Base-by-base conservation (phyloP, 2,888 invertebrate genomes). In the Agriopis leucophaearia region DNA sequence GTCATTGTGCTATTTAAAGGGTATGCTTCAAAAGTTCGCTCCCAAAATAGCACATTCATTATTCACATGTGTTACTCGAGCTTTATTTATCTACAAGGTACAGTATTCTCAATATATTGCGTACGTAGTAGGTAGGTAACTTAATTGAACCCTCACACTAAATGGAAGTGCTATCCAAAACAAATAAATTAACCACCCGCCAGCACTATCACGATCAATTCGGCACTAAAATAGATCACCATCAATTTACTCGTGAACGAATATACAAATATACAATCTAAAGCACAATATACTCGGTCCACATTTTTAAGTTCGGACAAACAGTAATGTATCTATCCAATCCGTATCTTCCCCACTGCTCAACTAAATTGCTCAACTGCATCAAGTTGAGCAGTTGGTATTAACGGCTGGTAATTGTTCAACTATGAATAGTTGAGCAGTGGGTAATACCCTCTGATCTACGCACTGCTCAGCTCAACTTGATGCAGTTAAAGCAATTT, bases 211-310 rank as follows among this genome's bases (percentile, higher is more conserved):
- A 35, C 74, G 58, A 67, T 61, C 64, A 64, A 69, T 71, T 72
- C 65, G 57, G 35, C 67, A 56, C 59, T 71, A 18, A 71, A 72
- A 69, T 70, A 61, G 63, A 71, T 71, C 72, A 48, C 51, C 36
- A 27, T 58, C 66, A 42, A 66, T 69, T 60, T 44, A 16, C 59
- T 38, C 36, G 51, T 48, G 35, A 57, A 44, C 50, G 27, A 62
- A 27, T 52, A 13, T 27, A 27, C 4, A 27, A 27, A 27, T 27
- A 27, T 27, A 27, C 27, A 27, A 27, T 2, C 27, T 27, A 27
- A 27, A 27, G 27, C 27, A 27, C 27, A 27, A 3, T 27, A 27
- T 27, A 27, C 1, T 27, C 27, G 3, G 27, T 27, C 27, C 27
- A 27, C 27, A 27, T 27, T 27, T 27, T 27, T 4, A 27, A 27